These are phyloP conservation scores for Marmota monax DNA, from an alignment of 2,113 vertebrate genomes.

Conservation along the genomic window DNA sequence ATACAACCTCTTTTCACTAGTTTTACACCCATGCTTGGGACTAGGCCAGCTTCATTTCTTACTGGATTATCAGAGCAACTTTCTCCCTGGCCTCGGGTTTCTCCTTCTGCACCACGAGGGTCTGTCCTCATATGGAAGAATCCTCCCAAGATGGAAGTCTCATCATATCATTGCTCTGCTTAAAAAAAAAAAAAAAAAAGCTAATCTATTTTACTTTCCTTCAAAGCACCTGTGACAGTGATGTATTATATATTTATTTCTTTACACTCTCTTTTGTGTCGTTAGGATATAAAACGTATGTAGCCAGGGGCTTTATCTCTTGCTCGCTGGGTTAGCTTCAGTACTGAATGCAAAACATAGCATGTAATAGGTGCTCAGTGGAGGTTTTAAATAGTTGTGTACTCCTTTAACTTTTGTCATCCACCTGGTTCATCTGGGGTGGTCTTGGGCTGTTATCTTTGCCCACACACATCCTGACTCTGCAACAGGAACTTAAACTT, in stretches of 20 bases:
- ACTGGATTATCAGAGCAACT: background rate
- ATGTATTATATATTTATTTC: background rate
- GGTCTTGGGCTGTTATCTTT: background rate
- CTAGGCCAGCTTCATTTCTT: background rate
- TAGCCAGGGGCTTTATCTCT: background rate
- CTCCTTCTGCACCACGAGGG: background rate
- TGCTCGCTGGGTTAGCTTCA: background rate
- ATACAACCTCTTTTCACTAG: background rate
- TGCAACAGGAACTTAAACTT: background rate
- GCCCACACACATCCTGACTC: background rate
- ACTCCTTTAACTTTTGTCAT: background rate
- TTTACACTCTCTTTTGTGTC: background rate
- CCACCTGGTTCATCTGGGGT: background rate
- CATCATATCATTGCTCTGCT: background rate
- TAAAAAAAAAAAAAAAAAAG: background rate
- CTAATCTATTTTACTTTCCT: slow-evolving; percentile 12
- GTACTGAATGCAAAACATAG: background rate
- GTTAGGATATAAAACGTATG: background rate
- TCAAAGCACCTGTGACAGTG: background rate
- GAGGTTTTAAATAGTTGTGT: background rate
- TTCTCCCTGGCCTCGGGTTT: background rate
- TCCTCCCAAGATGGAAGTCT: background rate
- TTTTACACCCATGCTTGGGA: background rate
- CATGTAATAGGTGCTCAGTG: background rate
- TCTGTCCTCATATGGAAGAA: background rate